Evolutionary conservation across 2,113 vertebrate species (phyloP), one percentile per base, ranked within the genome.

Genomic region (Trachemys scripta): DNA sequence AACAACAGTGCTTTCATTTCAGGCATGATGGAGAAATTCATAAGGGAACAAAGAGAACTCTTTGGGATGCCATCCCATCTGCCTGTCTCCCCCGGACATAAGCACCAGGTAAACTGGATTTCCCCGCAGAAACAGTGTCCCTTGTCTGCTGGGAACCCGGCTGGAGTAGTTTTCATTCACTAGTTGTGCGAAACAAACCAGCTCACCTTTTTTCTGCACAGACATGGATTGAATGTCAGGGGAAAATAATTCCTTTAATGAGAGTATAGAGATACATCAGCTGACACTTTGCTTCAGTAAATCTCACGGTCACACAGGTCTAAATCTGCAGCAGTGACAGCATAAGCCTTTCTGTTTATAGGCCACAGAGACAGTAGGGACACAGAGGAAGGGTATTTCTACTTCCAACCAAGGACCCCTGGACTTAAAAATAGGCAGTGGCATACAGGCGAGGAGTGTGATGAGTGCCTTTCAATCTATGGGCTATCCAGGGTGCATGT

Each of bases 161-260:
- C 19, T 62, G 57, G 4, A 0, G 1, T 57, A 75, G 35, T 92
- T 51, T 92, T 17, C 85, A 17, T 79, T 84, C 82, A 57, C 24
- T 72, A 76, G 4, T 59, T 76, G 25, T 1, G 3, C 49, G 76
- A 89, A 94, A 92, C 35, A 72, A 8, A 80, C 25, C 53, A 75
- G n/a, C 4, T 90, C 7, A 0, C 75, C 25, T 22, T 38, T 90
- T 76, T 22, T 3, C 10, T 2, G 20, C 8, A 42, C 92, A 95
- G 93, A 47, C 89, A 69, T 51, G 69, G 65, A 27, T 25, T 72
- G 93, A 82, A 81, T 2, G 3, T 75, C 87, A 92, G 91, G 92
- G 96, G 97, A 93, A 97, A 96, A 96, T 94, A 95, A 97, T 97
- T 94, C 94, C 79, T 95, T 92, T 93, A 94, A 89, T 92, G 95